Evolutionary conservation across 2,113 vertebrate genomes (phyloP).

Genomic region (Synodontis membranacea): DNA sequence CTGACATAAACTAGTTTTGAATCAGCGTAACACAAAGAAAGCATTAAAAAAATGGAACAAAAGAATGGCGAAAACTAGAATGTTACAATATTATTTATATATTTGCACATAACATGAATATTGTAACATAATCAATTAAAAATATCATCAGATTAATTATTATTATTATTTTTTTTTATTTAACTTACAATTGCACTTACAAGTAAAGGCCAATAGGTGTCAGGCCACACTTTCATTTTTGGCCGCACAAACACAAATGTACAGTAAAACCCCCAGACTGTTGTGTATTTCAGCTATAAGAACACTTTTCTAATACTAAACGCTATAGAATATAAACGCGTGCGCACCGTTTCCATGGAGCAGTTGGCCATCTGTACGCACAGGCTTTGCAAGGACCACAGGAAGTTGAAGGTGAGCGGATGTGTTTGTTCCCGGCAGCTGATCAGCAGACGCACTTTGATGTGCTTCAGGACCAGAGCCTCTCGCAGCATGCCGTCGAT

Average conservation of each 20-base stretch:
- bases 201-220: constrained; percentile 2
- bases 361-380: constrained; percentile 88
- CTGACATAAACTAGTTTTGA: background rate
- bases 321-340: background rate
- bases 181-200: constrained; percentile 20
- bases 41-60: background rate
- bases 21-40: background rate
- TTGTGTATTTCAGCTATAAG: background rate
- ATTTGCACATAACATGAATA: background rate
- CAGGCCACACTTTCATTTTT: background rate
- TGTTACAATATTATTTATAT: background rate
- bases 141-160: background rate
- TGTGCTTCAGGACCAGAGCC: constrained; percentile 84
- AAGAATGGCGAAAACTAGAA: background rate
- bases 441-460: constrained; percentile 87
- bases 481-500: constrained; percentile 89
- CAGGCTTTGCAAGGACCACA: constrained; percentile 91
- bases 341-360: constrained; percentile 91
- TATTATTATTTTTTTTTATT: no score
- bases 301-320: background rate
- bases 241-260: background rate
- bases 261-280: background rate
- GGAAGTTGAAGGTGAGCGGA: constrained; percentile 89
- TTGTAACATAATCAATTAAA: background rate
- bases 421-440: constrained; percentile 90